Base-by-base conservation (phyloP, 1,140 invertebrate species). In the Leptinotarsa undecemlineata region DNA sequence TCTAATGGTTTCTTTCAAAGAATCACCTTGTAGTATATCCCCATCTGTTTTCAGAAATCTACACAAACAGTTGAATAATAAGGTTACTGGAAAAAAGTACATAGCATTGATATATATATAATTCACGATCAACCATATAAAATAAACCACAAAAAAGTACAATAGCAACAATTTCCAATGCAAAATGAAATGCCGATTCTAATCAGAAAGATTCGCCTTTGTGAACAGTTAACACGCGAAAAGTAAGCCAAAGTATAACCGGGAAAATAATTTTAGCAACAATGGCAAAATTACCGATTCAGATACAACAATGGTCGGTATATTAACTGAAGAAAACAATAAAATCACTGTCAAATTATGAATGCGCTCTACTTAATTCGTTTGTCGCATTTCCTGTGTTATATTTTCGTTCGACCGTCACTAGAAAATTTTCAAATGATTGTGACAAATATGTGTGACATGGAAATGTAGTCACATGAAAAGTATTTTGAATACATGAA, bases 261-360 rank as follows among this genome's bases (percentile, higher is more conserved):
- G 51, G 51, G 3, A 57, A 57, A 57, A 57, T 57, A n/a, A 57
- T 57, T 57, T 57, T 57, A 17, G 51, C 51, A 57, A 57, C 51
- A 57, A 57, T 57, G 51, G 51, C 51, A 57, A 57, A 57, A 57
- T 57, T 57, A 57, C 13, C 51, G 51, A 57, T 57, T 57, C 51
- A 57, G n/a, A 57, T 57, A 17, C 51, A 57, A 57, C 51, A 57
- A 57, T 57, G 0, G 51, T 5, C 6, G 51, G 51, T 8, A 57
- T 57, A 57, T 57, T 5, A 57, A 57, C 51, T 17, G n/a, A 15
- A 57, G 51, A 57, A 57, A 57, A 57, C n/a, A 57, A 57, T 57
- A 57, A 15, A 57, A n/a, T 57, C 33, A 57, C 4, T 57, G n/a
- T 57, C 15, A 57, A 57, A 57, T 57, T 57, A 19, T 57, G n/a